Evolutionary conservation across 2,113 vertebrate species (phyloP).

Genomic region (Nanorana parkeri): DNA sequence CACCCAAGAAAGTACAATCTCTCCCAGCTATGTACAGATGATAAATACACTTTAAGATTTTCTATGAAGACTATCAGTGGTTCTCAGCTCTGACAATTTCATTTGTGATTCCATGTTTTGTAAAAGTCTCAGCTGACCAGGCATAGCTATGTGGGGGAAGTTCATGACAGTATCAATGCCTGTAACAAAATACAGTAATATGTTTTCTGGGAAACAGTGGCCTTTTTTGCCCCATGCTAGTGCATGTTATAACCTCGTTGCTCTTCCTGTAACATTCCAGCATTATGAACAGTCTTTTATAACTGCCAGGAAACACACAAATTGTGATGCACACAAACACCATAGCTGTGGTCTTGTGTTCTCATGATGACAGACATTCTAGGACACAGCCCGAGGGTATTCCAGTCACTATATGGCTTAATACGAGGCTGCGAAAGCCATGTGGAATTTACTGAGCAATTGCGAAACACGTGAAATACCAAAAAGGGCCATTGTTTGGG

Average conservation of each 20-base stretch:
- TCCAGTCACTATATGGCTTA: background rate
- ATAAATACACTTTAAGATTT: no score
- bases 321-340: slow-evolving; percentile 52
- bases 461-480: background rate
- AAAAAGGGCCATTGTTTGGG: no score
- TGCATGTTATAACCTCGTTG: slow-evolving; percentile 5
- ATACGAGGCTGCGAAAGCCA: background rate
- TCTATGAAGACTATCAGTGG: no score
- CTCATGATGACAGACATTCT: slow-evolving; percentile 54
- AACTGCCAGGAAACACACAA: slow-evolving; percentile 14
- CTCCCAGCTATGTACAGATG: no score
- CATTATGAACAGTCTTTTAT: background rate
- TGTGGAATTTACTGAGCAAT: background rate
- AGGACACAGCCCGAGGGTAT: background rate
- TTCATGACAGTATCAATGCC: background rate
- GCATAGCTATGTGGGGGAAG: background rate
- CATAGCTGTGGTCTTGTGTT: slow-evolving; percentile 57
- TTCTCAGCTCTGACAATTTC: no score
- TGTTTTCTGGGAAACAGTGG: background rate
- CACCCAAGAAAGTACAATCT: no score
- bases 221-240: background rate
- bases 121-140: no score
- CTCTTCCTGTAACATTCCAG: slow-evolving; percentile 14
- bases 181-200: background rate
- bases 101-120: no score